Percentiles rank a stretch among this genome's conserved stretches.
Conservation (phyloP, 2,113 vertebrate species). For the Plecotus auritus region DNA sequence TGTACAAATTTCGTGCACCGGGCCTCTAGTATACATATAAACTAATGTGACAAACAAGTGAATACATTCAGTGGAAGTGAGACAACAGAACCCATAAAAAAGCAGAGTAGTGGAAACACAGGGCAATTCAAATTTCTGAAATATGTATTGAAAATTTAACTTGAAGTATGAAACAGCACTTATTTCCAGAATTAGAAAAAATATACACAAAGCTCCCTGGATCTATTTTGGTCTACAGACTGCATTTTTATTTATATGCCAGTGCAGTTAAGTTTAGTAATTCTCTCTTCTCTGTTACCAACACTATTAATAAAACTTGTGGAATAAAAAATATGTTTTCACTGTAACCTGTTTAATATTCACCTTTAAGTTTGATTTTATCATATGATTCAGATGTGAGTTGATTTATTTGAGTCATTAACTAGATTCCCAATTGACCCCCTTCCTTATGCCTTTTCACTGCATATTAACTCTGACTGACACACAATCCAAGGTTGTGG, state of each 20-base stretch:
- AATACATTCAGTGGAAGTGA: not conserved
- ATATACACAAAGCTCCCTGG: conserved; percentile 32
- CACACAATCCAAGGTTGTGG: not conserved
- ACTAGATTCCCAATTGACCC: not conserved
- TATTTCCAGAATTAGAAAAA: conserved; percentile 34
- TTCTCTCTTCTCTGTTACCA: conserved; percentile 48
- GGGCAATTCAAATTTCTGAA: not conserved
- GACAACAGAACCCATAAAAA: not conserved
- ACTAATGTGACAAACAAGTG: not conserved
- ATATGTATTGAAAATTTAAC: not conserved
- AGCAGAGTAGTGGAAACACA: not conserved
- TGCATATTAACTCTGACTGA: not conserved
- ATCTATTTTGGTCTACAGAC: conserved; percentile 21
- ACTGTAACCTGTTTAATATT: conserved; percentile 53
- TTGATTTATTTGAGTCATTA: not conserved
- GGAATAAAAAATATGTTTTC: conserved; percentile 48
- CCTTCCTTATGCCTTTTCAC: not conserved
- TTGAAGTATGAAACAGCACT: conserved; percentile 10
- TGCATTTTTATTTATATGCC: conserved; percentile 47
- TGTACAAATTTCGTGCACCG: too few species aligned
- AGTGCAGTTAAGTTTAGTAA: conserved; percentile 42
- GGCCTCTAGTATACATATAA: not conserved
- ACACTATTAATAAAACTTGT: not conserved
- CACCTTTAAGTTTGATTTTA: conserved; percentile 39
- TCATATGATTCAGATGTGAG: not conserved